Evolutionary conservation across 1,140 invertebrate species (phyloP).

Genomic region (Pogonognathellus flavescens): DNA sequence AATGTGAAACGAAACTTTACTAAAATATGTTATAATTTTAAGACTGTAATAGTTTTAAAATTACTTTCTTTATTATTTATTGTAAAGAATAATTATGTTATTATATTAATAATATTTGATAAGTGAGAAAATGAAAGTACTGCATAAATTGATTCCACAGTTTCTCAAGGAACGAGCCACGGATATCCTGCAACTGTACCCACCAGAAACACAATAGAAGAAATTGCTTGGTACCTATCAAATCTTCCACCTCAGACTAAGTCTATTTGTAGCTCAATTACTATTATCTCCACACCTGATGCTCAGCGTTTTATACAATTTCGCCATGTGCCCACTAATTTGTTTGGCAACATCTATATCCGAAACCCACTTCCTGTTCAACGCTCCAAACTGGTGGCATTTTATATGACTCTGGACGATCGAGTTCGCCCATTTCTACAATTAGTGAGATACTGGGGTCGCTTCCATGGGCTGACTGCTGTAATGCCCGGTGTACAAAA

Average conservation of each 20-base stretch:
- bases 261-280: neutral
- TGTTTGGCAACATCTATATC: neutral
- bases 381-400: conserved; percentile 50
- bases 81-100: too few species aligned
- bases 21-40: too few species aligned
- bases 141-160: neutral
- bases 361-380: conserved; percentile 40
- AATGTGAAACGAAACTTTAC: too few species aligned
- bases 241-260: neutral
- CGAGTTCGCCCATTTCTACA: conserved; percentile 52
- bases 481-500: conserved; percentile 11
- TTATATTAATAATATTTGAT: too few species aligned
- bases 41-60: too few species aligned
- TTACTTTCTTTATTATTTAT: too few species aligned
- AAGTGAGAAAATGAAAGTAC: neutral
- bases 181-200: neutral
- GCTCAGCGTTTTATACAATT: conserved; percentile 26
- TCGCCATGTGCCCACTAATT: neutral
- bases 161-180: neutral
- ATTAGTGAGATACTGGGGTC: conserved; percentile 60
- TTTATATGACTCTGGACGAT: conserved; percentile 49
- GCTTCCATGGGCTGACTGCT: conserved; percentile 56
- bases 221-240: neutral
- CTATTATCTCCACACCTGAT: neutral
- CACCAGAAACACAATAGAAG: conserved; percentile 3